Evolutionary conservation across 2,113 vertebrate genomes (phyloP).

Genomic region (Centropus bengalensis): DNA sequence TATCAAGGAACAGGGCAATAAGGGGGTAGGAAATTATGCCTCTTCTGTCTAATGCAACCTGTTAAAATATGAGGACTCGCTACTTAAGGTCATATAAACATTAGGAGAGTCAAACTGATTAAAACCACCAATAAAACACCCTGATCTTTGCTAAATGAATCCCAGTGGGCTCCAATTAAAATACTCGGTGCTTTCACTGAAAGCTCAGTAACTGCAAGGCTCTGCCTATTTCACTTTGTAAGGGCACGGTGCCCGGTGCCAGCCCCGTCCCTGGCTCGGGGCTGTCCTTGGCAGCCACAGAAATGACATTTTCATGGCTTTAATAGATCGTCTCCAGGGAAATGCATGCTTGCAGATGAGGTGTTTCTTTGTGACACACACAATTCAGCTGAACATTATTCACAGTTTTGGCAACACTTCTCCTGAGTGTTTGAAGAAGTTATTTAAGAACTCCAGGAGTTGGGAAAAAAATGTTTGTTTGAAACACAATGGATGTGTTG

Average conservation of each 20-base stretch:
- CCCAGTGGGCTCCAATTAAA: not conserved
- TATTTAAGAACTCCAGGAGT: constrained; percentile 16
- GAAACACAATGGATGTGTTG: constrained; percentile 40
- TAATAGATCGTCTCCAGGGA: not conserved
- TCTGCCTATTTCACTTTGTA: not conserved
- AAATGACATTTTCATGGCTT: not conserved
- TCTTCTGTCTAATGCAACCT: not conserved
- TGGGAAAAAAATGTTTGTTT: not conserved
- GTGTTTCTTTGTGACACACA: constrained; percentile 12
- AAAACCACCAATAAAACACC: not conserved
- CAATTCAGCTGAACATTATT: not conserved
- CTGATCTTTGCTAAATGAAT: not conserved
- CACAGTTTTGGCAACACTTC: constrained; percentile 40
- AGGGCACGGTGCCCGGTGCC: not conserved
- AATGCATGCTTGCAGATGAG: not conserved
- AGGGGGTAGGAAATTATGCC: not conserved
- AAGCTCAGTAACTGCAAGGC: not conserved
- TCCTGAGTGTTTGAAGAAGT: constrained; percentile 7
- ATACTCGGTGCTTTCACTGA: not conserved
- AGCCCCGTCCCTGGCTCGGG: not conserved
- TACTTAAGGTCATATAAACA: not conserved
- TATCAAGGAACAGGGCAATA: not conserved
- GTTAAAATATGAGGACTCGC: not conserved
- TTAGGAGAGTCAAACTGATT: not conserved
- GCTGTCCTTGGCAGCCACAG: not conserved